Evolutionary conservation across 2,888 invertebrate species (phyloP), one percentile per base, ranked within the genome.

Genomic region (Caprella mutica): DNA sequence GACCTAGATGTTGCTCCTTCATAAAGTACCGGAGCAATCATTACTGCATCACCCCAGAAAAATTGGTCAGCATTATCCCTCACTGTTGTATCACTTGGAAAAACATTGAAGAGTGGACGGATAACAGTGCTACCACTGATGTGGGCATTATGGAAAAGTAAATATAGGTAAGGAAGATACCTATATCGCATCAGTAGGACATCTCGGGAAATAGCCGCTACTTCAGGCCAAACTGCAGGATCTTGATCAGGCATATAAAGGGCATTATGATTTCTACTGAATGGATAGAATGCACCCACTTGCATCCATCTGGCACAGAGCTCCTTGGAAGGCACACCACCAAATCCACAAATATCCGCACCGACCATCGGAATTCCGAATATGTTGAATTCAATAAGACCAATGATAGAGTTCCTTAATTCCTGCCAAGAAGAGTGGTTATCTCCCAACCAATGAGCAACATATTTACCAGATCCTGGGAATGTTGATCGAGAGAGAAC

Each of bases 361-460:
- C 88, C 88, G 75, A 85, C 82, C 77, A 87, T 78, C 1, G 89
- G 86, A 26, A 88, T 78, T 19, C 87, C 88, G 73, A 84, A 87
- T 61, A 88, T 71, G 68, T 82, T 83, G 73, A 82, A 85, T 69
- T 80, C 81, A 40, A 88, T 72, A 61, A 86, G 71, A 68, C 83
- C 63, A 62, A 66, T 35, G 65, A 39, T 35, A 27, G 4, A 27
- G 21, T 48, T 24, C 8, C 46, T 40, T 44, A 64, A 44, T 33
- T 59, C 59, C 6, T 52, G 43, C 60, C 59, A 64, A 35, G 40
- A 46, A 30, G 58, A 54, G 26, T 51, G 30, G 63, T 65, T 65
- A 52, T 90, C 89, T 0, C 89, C 90, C 67, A 84, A 82, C 89
- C 89, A 89, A 71, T 88, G 87, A 0, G 86, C 86, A 1, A 83